Evolutionary conservation across 2,113 vertebrate genomes (phyloP).

Genomic region (Eira barbara): DNA sequence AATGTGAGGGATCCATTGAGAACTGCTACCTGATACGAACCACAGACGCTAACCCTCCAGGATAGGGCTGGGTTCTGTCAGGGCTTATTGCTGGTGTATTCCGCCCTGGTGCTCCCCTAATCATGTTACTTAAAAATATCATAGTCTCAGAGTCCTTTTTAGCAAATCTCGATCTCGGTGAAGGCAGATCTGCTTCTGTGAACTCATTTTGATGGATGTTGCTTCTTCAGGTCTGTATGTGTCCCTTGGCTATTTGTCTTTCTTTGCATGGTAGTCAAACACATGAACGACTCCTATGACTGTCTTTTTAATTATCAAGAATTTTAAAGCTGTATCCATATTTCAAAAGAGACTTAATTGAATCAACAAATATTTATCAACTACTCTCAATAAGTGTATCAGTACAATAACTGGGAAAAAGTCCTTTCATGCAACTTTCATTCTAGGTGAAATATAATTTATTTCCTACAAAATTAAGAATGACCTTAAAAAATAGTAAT

Average conservation of each 20-base stretch:
- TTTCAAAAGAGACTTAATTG: neutral
- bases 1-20: neutral
- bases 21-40: neutral
- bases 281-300: neutral
- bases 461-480: neutral
- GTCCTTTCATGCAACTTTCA: neutral
- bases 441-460: neutral
- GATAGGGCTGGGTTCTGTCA: neutral
- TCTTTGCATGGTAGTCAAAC: neutral
- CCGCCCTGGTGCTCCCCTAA: neutral
- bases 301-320: neutral
- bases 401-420: neutral
- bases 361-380: neutral
- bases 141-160: neutral
- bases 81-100: neutral
- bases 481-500: neutral
- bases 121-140: neutral
- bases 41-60: neutral
- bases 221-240: neutral
- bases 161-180: neutral
- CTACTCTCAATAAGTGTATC: neutral
- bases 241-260: neutral
- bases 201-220: neutral
- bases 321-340: neutral
- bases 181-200: neutral